Conservation (phyloP, 2,113 vertebrate genomes). For the Haplochromis burtoni region DNA sequence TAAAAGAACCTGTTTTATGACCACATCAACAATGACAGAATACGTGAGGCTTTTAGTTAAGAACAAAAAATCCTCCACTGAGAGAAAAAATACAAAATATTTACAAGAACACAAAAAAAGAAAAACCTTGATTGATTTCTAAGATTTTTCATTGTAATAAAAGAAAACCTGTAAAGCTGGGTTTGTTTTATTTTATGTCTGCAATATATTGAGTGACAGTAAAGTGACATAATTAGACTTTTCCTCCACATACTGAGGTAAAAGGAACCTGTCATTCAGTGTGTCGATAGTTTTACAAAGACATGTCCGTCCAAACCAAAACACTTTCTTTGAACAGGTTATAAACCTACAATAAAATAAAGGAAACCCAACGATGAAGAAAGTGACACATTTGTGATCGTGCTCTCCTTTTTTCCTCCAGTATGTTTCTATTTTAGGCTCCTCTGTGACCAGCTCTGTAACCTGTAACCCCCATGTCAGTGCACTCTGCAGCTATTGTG, state of each 20-base stretch:
- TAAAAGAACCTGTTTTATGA: not conserved
- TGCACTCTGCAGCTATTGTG: not conserved
- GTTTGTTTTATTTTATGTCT: not conserved
- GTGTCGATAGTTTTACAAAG: not conserved
- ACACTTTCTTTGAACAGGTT: not conserved
- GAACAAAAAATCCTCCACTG: not conserved
- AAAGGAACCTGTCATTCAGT: not conserved
- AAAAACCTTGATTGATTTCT: not conserved
- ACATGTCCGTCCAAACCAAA: not conserved
- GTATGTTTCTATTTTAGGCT: not conserved
- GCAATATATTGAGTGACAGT: not conserved
- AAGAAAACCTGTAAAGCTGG: not conserved
- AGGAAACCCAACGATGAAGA: not conserved
- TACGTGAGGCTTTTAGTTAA: not conserved
- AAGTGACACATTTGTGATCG: not conserved
- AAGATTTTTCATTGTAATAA: too few species aligned
- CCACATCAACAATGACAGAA: not conserved
- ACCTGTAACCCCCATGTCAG: not conserved
- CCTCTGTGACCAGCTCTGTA: not conserved
- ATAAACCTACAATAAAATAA: not conserved
- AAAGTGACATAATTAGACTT: not conserved
- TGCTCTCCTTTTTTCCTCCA: not conserved
- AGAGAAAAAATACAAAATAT: not conserved
- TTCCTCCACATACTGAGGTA: not conserved
- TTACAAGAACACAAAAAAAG: not conserved